Evolutionary conservation across 2,888 invertebrate species (phyloP).

Genomic region (Torymus tubicola): DNA sequence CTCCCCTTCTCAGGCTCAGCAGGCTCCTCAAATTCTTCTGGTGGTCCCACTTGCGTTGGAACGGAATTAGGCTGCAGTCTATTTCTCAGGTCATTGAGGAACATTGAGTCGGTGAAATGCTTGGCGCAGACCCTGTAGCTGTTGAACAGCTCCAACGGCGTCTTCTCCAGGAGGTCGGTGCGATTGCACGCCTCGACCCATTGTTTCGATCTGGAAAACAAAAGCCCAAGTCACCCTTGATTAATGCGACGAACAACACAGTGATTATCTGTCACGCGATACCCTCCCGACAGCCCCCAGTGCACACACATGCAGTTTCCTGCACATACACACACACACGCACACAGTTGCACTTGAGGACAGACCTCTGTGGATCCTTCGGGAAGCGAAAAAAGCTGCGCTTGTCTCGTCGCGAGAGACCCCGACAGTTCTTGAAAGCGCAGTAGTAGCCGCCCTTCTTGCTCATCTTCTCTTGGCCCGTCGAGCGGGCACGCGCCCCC

Average conservation of each 20-base stretch:
- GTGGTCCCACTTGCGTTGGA: constrained; percentile 51
- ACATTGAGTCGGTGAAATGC: constrained; percentile 58
- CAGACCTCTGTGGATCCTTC: constrained; percentile 55
- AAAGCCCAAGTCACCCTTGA: neutral
- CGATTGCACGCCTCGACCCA: constrained; percentile 56
- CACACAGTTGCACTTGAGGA: too few species aligned
- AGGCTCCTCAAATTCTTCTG: constrained; percentile 29
- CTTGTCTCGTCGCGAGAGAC: constrained; percentile 56
- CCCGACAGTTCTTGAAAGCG: constrained; percentile 57
- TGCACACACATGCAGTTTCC: too few species aligned
- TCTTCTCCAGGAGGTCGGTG: constrained; percentile 56
- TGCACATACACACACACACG: too few species aligned
- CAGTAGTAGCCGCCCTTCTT: constrained; percentile 58
- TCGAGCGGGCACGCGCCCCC: too few species aligned
- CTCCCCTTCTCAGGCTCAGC: constrained; percentile 16
- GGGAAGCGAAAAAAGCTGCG: constrained; percentile 58
- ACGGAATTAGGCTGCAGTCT: constrained; percentile 58
- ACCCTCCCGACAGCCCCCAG: too few species aligned
- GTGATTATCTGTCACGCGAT: too few species aligned
- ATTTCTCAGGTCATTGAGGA: constrained; percentile 58
- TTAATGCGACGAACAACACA: too few species aligned
- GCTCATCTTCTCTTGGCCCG: constrained; percentile 34
- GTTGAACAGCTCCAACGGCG: constrained; percentile 56
- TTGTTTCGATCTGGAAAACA: constrained; percentile 50
- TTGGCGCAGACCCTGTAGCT: constrained; percentile 58